Evolutionary conservation across 2,797 vertebrate genomes (phyloP).

Genomic region (Catamblyrhynchus diadema): DNA sequence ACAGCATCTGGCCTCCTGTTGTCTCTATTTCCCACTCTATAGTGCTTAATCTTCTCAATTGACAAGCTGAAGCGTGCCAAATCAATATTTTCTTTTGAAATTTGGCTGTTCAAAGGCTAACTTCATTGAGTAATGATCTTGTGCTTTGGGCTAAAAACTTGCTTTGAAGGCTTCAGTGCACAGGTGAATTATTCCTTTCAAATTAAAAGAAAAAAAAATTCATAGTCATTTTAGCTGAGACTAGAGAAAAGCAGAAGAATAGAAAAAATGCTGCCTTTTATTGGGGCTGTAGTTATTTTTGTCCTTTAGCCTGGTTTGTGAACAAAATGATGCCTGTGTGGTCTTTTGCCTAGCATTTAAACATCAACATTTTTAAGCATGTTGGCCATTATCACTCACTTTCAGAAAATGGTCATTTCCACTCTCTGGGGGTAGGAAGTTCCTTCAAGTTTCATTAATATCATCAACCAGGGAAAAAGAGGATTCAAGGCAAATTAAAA

Average conservation of each 20-base stretch:
- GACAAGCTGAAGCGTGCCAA: neutral
- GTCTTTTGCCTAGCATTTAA: neutral
- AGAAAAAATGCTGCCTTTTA: neutral
- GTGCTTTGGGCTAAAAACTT: constrained; percentile 15
- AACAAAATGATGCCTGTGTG: neutral
- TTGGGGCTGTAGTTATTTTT: neutral
- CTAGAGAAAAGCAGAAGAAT: neutral
- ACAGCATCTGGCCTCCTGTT: neutral
- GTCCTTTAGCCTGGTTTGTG: neutral
- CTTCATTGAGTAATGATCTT: neutral
- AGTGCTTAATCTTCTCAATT: constrained; percentile 17
- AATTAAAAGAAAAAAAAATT: neutral
- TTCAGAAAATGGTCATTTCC: neutral
- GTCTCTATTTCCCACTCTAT: neutral
- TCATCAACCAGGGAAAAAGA: neutral
- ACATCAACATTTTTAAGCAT: neutral
- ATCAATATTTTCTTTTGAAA: constrained; percentile 47
- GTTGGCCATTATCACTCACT: neutral
- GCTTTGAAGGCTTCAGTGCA: neutral
- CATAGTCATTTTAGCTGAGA: neutral
- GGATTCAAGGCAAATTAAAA: neutral
- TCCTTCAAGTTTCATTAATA: neutral
- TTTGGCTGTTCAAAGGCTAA: constrained; percentile 1
- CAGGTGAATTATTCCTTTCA: neutral
- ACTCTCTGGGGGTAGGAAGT: neutral